Evolutionary conservation across 2,113 vertebrate species (phyloP).

Genomic region (Grammatotria lemairii): DNA sequence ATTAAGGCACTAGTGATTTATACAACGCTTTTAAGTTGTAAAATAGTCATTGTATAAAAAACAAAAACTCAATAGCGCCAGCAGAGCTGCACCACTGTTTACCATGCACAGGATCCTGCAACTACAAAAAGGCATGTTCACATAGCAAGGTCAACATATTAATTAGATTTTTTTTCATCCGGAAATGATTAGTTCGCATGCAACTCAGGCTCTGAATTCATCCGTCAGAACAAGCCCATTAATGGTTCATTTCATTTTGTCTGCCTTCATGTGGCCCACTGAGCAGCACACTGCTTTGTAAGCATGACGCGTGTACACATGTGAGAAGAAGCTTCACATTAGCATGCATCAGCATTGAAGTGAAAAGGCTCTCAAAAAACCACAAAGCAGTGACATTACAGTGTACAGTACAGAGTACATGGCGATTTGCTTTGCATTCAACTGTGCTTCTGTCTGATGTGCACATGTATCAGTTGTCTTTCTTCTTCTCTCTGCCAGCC

Average conservation of each 20-base stretch:
- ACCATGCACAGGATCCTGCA: neutral
- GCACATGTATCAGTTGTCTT: constrained; percentile 10
- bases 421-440: neutral
- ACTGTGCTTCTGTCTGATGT: neutral
- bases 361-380: neutral
- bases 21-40: neutral
- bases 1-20: neutral
- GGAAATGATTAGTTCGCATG: constrained; percentile 48
- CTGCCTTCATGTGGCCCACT: constrained; percentile 41
- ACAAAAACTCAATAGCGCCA: neutral
- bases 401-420: neutral
- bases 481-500: neutral
- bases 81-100: constrained; percentile 1
- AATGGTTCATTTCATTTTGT: constrained; percentile 59
- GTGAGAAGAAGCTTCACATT: neutral
- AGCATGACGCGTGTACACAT: constrained; percentile 4
- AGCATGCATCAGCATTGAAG: neutral
- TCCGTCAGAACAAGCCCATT: constrained; percentile 50
- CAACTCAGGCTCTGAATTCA: constrained; percentile 33
- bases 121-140: constrained; percentile 46
- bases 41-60: neutral
- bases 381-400: neutral
- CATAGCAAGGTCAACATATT: constrained; percentile 53
- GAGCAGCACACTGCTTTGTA: constrained; percentile 23
- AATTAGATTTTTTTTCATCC: constrained; percentile 53